Base-by-base conservation (phyloP, 2,888 invertebrate species). In the Dione vanillae region DNA sequence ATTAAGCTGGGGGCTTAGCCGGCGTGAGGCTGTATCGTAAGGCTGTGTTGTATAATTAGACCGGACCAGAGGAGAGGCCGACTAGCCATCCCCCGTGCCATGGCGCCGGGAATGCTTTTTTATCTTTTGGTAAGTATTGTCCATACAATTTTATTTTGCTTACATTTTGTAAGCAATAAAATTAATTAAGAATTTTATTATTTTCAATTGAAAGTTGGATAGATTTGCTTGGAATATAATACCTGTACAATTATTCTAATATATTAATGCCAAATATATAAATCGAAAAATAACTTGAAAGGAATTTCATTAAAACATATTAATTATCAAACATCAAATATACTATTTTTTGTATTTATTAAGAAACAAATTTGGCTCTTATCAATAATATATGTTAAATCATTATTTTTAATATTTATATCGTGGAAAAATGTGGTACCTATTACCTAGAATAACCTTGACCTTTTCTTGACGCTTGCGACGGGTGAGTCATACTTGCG, bases 41-140 rank as follows among this genome's bases (percentile, higher is more conserved):
- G 35, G 76, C 78, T 82, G 87, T 86, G 85, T 80, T 81, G 77
- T 77, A 74, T 69, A 80, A 82, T 78, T 81, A 80, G 79, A 80
- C 77, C 76, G 78, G 74, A 74, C 40, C 79, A 76, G 76, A 72
- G 77, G 79, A 76, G 81, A 79, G 86, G 88, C 88, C 88, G 80
- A 61, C 80, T 77, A 88, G 88, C 88, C 87, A 69, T 66, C 68
- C 77, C 90, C 92, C 90, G 84, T 83, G 90, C 90, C 88, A 93
- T 93, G 92, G 86, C 86, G 87, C 88, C 90, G 86, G 92, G 91
- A 86, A 83, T 79, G 70, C 14, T 89, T 51, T 80, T 88, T 77
- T 91, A 81, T 83, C 82, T 90, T 80, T 84, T 92, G 92, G 92
- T 93, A 79, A 89, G 92, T 89, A 12, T 16, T 59, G 10, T 12